Evolutionary conservation across 1,140 invertebrate genomes (phyloP).

Genomic region (Parapsyche elsis): DNA sequence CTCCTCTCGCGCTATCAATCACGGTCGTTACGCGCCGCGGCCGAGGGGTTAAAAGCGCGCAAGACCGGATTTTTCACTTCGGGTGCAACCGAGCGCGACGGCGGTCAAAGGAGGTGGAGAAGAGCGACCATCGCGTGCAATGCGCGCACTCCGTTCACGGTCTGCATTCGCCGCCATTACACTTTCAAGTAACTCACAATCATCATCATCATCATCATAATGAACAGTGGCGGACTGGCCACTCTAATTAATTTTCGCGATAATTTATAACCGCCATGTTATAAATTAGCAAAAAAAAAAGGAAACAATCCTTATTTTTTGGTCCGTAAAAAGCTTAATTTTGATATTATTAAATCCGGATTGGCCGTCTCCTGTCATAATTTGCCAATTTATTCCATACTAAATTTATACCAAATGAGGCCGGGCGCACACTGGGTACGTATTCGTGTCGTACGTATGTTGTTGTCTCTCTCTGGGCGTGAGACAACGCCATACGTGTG

Average conservation of each 20-base stretch:
- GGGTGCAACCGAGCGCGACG: not conserved
- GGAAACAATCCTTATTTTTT: too few species aligned
- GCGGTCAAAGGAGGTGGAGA: conserved; percentile 9
- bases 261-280: too few species aligned
- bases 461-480: too few species aligned
- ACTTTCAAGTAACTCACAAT: conserved; percentile 20
- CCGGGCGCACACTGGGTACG: too few species aligned
- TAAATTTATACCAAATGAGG: too few species aligned
- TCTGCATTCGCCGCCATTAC: not conserved
- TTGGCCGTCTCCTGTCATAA: too few species aligned
- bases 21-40: not conserved
- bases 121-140: not conserved
- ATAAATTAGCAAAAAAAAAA: too few species aligned
- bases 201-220: not conserved
- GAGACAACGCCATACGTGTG: too few species aligned
- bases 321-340: too few species aligned
- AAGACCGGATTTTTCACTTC: conserved; percentile 8
- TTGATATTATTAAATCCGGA: too few species aligned
- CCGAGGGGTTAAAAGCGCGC: conserved; percentile 6
- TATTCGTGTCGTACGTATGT: too few species aligned
- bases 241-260: conserved; percentile 17
- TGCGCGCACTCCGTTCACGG: not conserved
- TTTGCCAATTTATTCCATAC: too few species aligned
- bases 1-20: conserved; percentile 10
- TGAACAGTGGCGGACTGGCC: not conserved